Base-by-base conservation (phyloP, 2,113 vertebrate species). In the Solenodon paradoxus region DNA sequence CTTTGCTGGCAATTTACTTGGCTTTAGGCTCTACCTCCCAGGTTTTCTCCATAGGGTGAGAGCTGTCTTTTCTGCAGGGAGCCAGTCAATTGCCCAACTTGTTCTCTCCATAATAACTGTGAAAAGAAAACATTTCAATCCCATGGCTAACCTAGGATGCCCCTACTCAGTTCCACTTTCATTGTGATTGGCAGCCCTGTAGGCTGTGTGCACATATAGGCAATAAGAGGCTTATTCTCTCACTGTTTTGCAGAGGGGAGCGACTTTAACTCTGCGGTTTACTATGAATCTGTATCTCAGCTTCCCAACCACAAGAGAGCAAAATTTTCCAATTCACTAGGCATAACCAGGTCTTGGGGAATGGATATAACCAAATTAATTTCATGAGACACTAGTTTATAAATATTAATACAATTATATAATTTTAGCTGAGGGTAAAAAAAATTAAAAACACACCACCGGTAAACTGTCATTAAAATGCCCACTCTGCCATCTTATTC, bases 1-100 rank as follows among this genome's bases (percentile, higher is more conserved):
- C 92, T 94, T 95, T 90, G 71, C 84, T 86, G 35, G 75, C 92
- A 96, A 96, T 96, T 96, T 96, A 87, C 64, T 88, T 90, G 94
- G 75, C 95, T 92, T 94, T 57, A 35, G 74, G 64, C 80, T 92
- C 30, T 57, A 80, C 47, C 47, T 95, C 66, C 63, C 32, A 42
- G 35, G 66, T 64, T 96, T 92, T 95, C 84, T 87, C 90, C 49
- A 42, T 17, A 63, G 88, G 53, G 51, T 64, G 35, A 93, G 66
- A 90, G 81, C 16, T 0, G 16, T 85, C 53, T 87, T 95, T 95
- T 59, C 95, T 92, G 59, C 71, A 88, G 96, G 94, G 75, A 96
- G 55, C 77, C 92, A 88, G 95, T 84, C 95, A 96, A 74, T 90
- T 95, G 92, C 81, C 84, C 94, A 94, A 78, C 92, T 84, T 77